A percentile compares a stretch with the other conserved stretches of the same genome.
Evolutionary conservation across 1,140 invertebrate species (phyloP).

Genomic region (Atta cephalotes): DNA sequence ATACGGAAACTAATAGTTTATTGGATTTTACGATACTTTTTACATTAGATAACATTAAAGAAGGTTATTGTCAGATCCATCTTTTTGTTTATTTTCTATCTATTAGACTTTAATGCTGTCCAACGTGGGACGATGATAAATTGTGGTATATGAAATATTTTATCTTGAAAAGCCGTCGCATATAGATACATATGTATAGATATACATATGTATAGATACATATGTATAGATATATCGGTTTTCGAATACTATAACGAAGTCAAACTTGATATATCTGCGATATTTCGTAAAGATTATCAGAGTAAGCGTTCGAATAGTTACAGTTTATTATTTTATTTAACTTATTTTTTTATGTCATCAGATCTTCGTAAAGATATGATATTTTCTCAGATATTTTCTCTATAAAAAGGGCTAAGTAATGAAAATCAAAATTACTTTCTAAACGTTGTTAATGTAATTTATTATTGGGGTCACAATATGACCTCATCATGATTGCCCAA

Average conservation of each 20-base stretch:
- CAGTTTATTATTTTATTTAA: slow-evolving; percentile 2
- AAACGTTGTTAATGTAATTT: slow-evolving; percentile 21
- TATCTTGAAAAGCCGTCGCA: slow-evolving; percentile 12
- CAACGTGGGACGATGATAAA: slow-evolving; percentile 31
- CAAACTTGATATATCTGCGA: not conserved
- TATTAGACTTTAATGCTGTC: slow-evolving; percentile 31
- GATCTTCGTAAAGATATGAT: not conserved
- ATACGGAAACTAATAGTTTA: not conserved
- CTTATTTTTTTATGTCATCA: not conserved
- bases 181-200: slow-evolving; percentile 10
- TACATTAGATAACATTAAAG: not conserved
- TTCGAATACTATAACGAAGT: slow-evolving; percentile 16
- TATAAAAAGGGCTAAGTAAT: not conserved
- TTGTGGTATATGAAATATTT: slow-evolving; percentile 28
- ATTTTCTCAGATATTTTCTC: not conserved
- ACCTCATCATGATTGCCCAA: slow-evolving; percentile 42
- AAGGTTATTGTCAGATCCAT: slow-evolving; percentile 11
- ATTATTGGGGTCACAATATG: slow-evolving; percentile 25
- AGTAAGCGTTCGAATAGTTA: not conserved
- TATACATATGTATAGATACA: not conserved
- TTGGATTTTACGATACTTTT: not conserved
- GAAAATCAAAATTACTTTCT: slow-evolving; percentile 29
- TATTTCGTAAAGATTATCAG: slow-evolving; percentile 28
- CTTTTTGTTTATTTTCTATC: not conserved
- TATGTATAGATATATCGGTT: not conserved